Base-by-base conservation (phyloP, 2,797 vertebrate genomes). In the Muscicapa comitata region DNA sequence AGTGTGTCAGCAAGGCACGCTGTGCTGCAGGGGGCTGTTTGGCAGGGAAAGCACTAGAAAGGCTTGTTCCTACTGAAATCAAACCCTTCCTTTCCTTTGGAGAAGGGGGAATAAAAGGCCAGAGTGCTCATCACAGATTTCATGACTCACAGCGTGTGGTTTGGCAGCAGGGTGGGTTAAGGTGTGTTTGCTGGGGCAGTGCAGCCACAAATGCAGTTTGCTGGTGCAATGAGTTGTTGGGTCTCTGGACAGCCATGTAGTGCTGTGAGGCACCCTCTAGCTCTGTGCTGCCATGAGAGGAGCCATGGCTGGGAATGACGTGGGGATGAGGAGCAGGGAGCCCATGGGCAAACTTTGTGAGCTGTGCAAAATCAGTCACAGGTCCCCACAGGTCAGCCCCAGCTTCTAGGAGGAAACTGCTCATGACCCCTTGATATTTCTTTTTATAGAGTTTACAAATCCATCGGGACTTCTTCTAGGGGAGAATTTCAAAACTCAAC, bases 241-340 rank as follows among this genome's bases (percentile, higher is more conserved):
- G 47, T 76, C 38, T 68, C 89, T 4, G 16, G 29, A 10, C 21
- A 28, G 58, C 19, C 4, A 1, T 0, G 1, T 0, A 2, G 17
- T 3, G 37, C 29, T 42, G 35, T 9, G 16, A 35, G 63, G 59
- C 6, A 28, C 7, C 1, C 9, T 33, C 25, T 6, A 5, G 29
- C 53, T 61, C 47, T 28, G 40, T 5, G 6, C n/a, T 79, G 65
- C 2, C 0, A 2, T 2, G 8, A 54, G 70, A 54, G n/a, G 13
- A 29, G 51, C 2, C 7, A 5, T 0, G 0, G 59, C 68, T 48
- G 37, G 24, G 58, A 45, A 24, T 1, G 40, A 35, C 0, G 1
- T 2, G 17, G 50, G 62, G 31, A 50, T 2, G 6, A 51, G 70
- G n/a, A 62, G 26, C 54, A 59, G 84, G 3, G 35, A 62, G 58